Base-by-base conservation (phyloP, 1,140 invertebrate species). In the Lordiphosa mommai region DNA sequence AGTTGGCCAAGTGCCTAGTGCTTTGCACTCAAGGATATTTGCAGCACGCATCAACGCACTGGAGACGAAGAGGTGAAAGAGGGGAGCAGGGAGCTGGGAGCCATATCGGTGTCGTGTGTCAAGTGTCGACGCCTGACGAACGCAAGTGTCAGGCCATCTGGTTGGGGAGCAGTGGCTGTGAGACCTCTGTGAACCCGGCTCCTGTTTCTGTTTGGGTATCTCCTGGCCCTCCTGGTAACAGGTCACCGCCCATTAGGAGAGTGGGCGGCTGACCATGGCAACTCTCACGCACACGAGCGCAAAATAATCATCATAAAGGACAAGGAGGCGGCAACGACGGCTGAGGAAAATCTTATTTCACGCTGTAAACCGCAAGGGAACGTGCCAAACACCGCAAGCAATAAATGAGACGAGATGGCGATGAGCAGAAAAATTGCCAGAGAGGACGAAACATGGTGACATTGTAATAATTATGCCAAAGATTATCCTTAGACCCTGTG, bases 391-490 rank as follows among this genome's bases (percentile, higher is more conserved):
- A 82, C 76, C 76, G 76, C 76, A 80, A 80, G 76, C 76, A 82
- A 82, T 82, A 80, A 82, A 71, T 68, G 76, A 82, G 71, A 66
- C 67, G 73, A 79, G 73, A 79, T 79, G 73, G 65, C 70, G 65
- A 80, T 61, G 70, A 63, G 65, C 70, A 74, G 70, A 80, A 80
- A 82, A 80, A 80, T 80, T 80, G 66, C 71, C 73, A 73, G 55
- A 69, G 43, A 55, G 61, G 58, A 65, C 74, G 74, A 79, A 80
- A 82, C 76, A 82, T 82, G 77, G 76, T 82, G 76, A 82, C 76
- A 82, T 82, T 82, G 76, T 82, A 82, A 82, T 82, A 82, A 82
- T 82, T 82, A 82, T 82, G 77, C 76, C 76, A 82, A 82, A 82
- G 76, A 82, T 82, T 82, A 82, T 82, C 76, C 76, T 67, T 63